Base-by-base conservation (phyloP, 2,797 vertebrate genomes). In the Propithecus perrieri region DNA sequence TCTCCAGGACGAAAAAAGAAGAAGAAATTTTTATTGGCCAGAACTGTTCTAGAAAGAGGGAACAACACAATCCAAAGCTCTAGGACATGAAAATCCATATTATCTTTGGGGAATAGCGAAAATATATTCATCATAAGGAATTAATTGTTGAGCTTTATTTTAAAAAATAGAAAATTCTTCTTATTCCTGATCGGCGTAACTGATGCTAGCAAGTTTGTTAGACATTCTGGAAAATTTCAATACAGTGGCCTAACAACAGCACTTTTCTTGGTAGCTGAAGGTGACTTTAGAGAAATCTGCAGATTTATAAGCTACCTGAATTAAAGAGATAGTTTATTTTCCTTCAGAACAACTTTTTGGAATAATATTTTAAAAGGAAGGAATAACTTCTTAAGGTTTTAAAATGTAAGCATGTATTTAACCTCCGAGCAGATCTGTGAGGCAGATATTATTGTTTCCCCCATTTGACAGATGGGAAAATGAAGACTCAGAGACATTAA, bases 331-430 rank as follows among this genome's bases (percentile, higher is more conserved):
- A 87, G 67, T 80, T 89, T 89, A 28, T 48, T 67, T 90, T 81
- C 30, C n/a, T 53, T 9, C 22, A 71, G 61, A 83, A 76, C 43
- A 35, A 35, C 33, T n/a, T 93, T 92, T 72, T 93, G 61, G 63
- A 79, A 38, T 26, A 59, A 53, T 84, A 87, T 79, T 94, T 92
- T 91, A 90, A 93, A 93, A 24, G 38, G 74, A 65, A 79, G 63
- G 38, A 84, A 78, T 46, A 67, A 17, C 10, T 61, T 84, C 13
- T 26, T 41, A 67, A 89, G 41, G n/a, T 67, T 85, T 92, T 38
- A 46, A 92, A 57, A 76, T 35, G 30, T 43, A 35, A 65, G 55
- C 10, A 22, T 43, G 8, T 30, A 81, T 59, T 75, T 71, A 84
- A 48, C 43, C 30, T 72, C 53, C 41, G 9, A 48, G 87, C 50